Base-by-base conservation (phyloP, 37 sponge, comb jelly and placozoan genomes). In the Mnemiopsis leidyi region DNA sequence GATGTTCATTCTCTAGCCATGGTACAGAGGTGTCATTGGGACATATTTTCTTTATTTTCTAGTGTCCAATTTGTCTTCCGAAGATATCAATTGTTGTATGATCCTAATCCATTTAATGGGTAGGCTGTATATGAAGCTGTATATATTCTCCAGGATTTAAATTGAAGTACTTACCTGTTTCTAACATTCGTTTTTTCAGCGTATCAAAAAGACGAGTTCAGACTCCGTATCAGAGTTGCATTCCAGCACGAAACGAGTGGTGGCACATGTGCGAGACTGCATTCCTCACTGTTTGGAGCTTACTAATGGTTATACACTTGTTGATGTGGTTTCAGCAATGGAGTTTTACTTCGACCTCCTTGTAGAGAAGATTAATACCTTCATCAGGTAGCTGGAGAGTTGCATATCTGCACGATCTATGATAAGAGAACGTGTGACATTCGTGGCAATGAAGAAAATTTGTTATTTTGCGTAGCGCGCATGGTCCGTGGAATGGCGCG, bases 401-500 rank as follows among this genome's bases (percentile, higher is more conserved):
- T 48, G 61, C 13, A 48, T 18, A 48, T 48, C 61, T 13, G 13
- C 61, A 48, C 13, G 61, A 13, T 13, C 61, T 48, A 13, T 48
- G 61, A 48, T 13, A 48, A 48, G n/a, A n/a, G 5, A 5, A 48
- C 61, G 61, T 48, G 13, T 48, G 61, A 48, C 61, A n/a, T n/a
- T n/a, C 25, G 73, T 71, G 73, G 36, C 82, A 36, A 31, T 29
- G 37, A 5, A 79, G 28, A 23, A 79, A 34, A 13, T 31, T 85
- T 33, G 90, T 85, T 85, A 61, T 39, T 85, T 85, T 38, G 61
- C 90, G 90, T 85, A 38, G 29, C 90, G 90, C 90, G 90, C 90
- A 28, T 39, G 0, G 40, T 13, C 61, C 9, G 3, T 40, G 0
- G 18, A n/a, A 1, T 23, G 29, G 23, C 61, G 20, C 90, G 61